phyloP scores from a whole-genome alignment of 2,888 invertebrate genomes.

The Beris morrisii region DNA sequence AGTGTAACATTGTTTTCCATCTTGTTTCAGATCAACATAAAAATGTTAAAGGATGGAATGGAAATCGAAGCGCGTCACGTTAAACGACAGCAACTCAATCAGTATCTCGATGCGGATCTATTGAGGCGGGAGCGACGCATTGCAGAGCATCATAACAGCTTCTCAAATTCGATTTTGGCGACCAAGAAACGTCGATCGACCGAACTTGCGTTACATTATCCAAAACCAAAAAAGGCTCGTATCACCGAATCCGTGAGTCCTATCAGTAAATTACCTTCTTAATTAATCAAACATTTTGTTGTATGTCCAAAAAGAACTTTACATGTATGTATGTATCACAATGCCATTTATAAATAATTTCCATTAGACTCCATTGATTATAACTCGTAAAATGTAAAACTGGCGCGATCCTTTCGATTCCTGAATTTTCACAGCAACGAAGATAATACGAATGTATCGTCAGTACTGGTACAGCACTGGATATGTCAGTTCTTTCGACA shows the following conservation, averaged over 20 bases:
- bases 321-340: no score
- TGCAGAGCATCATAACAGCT: conserved; percentile 56
- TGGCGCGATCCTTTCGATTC: no score
- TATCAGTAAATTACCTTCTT: neutral
- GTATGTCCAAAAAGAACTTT: no score
- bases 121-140: conserved; percentile 72
- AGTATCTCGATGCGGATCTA: conserved; percentile 71
- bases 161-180: conserved; percentile 51
- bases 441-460: conserved; percentile 54
- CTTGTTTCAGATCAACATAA: conserved; percentile 59
- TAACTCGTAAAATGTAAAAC: no score
- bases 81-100: conserved; percentile 73
- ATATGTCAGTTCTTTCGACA: neutral
- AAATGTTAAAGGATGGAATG: conserved; percentile 73
- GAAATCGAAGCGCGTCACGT: conserved; percentile 85
- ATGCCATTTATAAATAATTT: no score
- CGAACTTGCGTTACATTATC: conserved; percentile 43
- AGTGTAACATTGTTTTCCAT: no score
- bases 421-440: conserved; percentile 40
- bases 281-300: no score
- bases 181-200: conserved; percentile 54
- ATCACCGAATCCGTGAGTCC: conserved; percentile 53
- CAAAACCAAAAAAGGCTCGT: conserved; percentile 41
- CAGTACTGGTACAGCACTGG: conserved; percentile 20
- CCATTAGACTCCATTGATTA: no score